Base-by-base conservation (phyloP, 2,797 vertebrate species). In the Tapera naevia region DNA sequence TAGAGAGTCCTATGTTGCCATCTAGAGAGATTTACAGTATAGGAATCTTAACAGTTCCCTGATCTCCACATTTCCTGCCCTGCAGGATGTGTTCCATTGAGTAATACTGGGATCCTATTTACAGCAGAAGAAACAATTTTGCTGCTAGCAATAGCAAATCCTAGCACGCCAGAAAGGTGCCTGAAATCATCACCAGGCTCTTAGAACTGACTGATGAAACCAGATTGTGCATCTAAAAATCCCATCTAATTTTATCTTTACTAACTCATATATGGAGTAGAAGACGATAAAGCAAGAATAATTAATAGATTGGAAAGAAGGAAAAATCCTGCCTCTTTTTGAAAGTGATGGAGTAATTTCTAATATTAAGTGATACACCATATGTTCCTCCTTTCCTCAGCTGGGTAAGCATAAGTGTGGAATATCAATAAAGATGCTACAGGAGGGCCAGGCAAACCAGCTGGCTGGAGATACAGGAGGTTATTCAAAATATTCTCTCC, bases 141-240 rank as follows among this genome's bases (percentile, higher is more conserved):
- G 53, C 83, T 94, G 64, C 50, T 93, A 86, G 89, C 88, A 93
- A 65, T 64, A 93, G 73, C 91, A 85, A 91, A 95, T 92, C 95
- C 78, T 76, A 74, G 39, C 79, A 37, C 0, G 9, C 60, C 53
- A 80, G 80, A 86, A 90, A 74, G 82, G 80, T 89, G 71, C 83
- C 88, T 80, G 91, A 94, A 94, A 94, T 88, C 86, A 84, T 86
- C 65, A 90, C 64, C 83, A 91, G 86, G 80, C 91, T 87, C 71
- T 94, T 94, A 78, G 92, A 96, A 94, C 92, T 82, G 86, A 95
- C 78, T 82, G 93, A 88, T 94, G 61, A 94, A 93, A 93, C 80
- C 92, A 96, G 93, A 91, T 50, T 91, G 86, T 80, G 87, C 85
- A 75, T 90, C 78, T 95, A 82, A 94, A 96, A 94, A 80, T 66